These are phyloP conservation scores for Dione vanillae DNA, from an alignment of 2,888 invertebrate genomes.

Conservation along the genomic window DNA sequence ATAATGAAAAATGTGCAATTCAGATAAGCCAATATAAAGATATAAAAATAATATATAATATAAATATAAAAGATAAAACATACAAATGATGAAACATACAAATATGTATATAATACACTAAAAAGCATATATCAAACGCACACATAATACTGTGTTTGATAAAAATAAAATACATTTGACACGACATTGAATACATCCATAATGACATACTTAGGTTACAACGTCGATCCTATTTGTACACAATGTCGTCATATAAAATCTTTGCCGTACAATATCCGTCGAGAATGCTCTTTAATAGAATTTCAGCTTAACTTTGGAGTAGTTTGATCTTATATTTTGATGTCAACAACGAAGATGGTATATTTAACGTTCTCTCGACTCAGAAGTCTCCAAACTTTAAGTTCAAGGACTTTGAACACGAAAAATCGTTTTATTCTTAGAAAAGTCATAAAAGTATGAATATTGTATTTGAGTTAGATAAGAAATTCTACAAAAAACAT, in stretches of 20 bases:
- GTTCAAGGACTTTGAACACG: slow-evolving; percentile 7
- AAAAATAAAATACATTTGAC: not conserved
- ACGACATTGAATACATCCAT: not conserved
- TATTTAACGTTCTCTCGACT: not conserved
- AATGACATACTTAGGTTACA: slow-evolving; percentile 8
- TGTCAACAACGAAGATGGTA: slow-evolving; percentile 2
- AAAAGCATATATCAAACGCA: too few relatives aligned
- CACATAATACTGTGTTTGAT: not conserved
- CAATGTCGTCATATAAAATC: not conserved
- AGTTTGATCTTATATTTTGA: not conserved
- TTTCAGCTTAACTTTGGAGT: slow-evolving; percentile 1
- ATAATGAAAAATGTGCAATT: too few relatives aligned
- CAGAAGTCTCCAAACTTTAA: not conserved
- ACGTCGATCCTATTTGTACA: not conserved
- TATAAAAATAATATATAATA: too few relatives aligned
- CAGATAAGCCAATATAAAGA: too few relatives aligned
- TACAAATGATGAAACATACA: too few relatives aligned
- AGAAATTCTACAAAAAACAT: not conserved
- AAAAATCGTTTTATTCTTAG: slow-evolving; percentile 12
- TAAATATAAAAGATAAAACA: too few relatives aligned
- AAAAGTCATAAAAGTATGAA: slow-evolving; percentile 5
- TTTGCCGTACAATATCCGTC: not conserved
- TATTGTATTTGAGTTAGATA: not conserved
- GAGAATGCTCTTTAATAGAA: slow-evolving; percentile 4
- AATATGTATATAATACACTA: not conserved